Percentiles rank a stretch among this genome's conserved stretches.
Evolutionary conservation across 1,140 invertebrate genomes (phyloP).

Genomic region (Dinoponera quadriceps): DNA sequence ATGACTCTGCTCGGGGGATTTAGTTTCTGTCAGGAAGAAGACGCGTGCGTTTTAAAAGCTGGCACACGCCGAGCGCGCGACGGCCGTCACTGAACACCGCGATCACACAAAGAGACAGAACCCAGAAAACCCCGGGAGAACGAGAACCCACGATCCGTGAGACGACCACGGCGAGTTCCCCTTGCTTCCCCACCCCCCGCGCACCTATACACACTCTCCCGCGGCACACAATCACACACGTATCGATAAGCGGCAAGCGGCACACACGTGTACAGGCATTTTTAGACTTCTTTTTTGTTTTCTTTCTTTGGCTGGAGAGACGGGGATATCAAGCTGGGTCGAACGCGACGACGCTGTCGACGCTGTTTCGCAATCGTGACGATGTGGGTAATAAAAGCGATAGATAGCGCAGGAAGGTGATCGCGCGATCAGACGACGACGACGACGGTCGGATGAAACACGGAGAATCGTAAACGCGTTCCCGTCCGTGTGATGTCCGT

Average conservation of each 20-base stretch:
- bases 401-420: constrained; percentile 19
- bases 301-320: neutral
- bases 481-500: constrained; percentile 1
- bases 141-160: constrained; percentile 25
- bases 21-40: constrained; percentile 69
- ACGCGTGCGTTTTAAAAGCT: constrained; percentile 53
- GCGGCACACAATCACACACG: constrained; percentile 27
- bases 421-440: constrained; percentile 5
- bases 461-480: constrained; percentile 7
- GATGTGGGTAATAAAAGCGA: constrained; percentile 35
- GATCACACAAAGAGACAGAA: constrained; percentile 43
- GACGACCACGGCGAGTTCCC: no score
- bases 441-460: constrained; percentile 1
- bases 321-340: constrained; percentile 50
- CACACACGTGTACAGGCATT: constrained; percentile 39
- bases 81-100: constrained; percentile 33
- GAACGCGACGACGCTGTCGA: no score
- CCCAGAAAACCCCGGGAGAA: constrained; percentile 51
- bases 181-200: no score
- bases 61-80: constrained; percentile 29
- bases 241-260: constrained; percentile 67
- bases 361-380: constrained; percentile 27
- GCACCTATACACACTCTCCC: neutral
- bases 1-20: neutral
- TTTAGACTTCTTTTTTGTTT: neutral